Conservation (phyloP, 2,888 invertebrate species). For the Formica aserva region DNA sequence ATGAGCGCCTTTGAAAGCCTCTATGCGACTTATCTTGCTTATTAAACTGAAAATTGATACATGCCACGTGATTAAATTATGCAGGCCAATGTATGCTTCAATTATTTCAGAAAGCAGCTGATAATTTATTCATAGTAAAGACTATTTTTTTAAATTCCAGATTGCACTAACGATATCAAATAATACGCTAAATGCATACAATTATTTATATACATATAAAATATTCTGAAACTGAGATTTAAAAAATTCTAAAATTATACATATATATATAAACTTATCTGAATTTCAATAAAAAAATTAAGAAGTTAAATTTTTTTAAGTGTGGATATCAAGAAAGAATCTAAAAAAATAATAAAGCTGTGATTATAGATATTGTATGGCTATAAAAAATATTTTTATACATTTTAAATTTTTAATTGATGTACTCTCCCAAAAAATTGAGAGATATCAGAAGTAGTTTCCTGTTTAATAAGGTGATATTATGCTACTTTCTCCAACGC, state of each 20-base stretch:
- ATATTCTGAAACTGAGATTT: neutral
- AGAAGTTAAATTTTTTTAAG: neutral
- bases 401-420: neutral
- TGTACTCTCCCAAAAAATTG: neutral
- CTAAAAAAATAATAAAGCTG: neutral
- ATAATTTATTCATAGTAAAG: neutral
- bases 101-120: neutral
- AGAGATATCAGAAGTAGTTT: slow-evolving; percentile 15
- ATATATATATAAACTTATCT: neutral
- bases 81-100: neutral
- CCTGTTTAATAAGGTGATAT: slow-evolving; percentile 26
- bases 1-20: slow-evolving; percentile 18
- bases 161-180: neutral
- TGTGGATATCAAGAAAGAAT: neutral
- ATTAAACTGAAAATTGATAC: slow-evolving; percentile 31
- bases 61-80: slow-evolving; percentile 4
- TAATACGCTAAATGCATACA: neutral
- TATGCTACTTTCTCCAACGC: slow-evolving; percentile 66
- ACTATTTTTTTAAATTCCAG: neutral
- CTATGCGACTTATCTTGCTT: neutral
- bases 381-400: slow-evolving; percentile 2
- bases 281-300: neutral
- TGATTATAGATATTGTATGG: neutral
- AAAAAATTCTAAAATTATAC: neutral
- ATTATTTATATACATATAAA: neutral